Evolutionary conservation across 2,113 vertebrate genomes (phyloP).

Genomic region (Ceyx melanurus): DNA sequence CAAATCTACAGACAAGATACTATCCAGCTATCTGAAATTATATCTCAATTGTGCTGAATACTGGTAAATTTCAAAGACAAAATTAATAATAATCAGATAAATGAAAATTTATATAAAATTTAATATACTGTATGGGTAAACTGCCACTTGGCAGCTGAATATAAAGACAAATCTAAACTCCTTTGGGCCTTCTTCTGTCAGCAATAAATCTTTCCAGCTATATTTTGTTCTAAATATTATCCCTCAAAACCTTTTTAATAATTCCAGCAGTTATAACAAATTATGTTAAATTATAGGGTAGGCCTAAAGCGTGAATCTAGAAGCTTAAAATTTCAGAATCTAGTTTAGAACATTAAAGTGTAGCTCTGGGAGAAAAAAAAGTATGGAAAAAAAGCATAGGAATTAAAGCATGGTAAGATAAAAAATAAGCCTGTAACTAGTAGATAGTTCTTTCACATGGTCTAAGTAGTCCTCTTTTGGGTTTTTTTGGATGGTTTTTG

Average conservation of each 20-base stretch:
- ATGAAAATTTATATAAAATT: slow-evolving; percentile 2
- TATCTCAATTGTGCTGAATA: background rate
- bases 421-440: background rate
- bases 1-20: background rate
- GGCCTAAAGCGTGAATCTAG: background rate
- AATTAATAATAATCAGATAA: background rate
- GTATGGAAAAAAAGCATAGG: background rate
- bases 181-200: background rate
- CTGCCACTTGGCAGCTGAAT: background rate
- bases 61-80: background rate
- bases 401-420: background rate
- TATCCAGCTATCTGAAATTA: background rate
- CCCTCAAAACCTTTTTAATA: slow-evolving; percentile 30
- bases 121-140: background rate
- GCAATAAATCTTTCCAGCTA: slow-evolving; percentile 4
- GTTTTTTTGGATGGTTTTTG: too few relatives aligned
- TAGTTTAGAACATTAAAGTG: slow-evolving; percentile 25
- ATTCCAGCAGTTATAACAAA: slow-evolving; percentile 22
- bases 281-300: slow-evolving; percentile 14
- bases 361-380: background rate
- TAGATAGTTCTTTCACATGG: background rate
- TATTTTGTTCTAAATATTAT: slow-evolving; percentile 8
- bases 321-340: background rate
- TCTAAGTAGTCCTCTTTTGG: background rate
- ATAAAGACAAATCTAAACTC: slow-evolving; percentile 22